phyloP scores from a whole-genome alignment of 2,797 vertebrate genomes.

The Macroramphosus scolopax region DNA sequence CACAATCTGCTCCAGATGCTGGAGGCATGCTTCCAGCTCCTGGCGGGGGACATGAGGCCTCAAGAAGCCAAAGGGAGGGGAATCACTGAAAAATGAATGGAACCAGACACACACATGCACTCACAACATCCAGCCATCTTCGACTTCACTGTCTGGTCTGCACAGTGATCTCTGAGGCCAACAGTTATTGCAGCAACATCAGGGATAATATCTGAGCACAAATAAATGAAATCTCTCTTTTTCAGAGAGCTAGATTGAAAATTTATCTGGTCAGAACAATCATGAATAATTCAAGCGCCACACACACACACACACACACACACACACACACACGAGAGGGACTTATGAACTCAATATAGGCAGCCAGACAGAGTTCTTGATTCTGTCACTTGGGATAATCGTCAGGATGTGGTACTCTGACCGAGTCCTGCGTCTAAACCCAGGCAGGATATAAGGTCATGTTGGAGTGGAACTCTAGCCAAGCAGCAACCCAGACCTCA shows the following conservation, averaged over 20 bases:
- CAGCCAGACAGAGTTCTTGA: slow-evolving; percentile 70
- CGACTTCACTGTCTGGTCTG: slow-evolving; percentile 34
- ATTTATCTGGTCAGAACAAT: slow-evolving; percentile 62
- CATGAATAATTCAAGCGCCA: slow-evolving; percentile 55
- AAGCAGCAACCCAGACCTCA: slow-evolving; percentile 73
- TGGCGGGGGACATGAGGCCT: slow-evolving; percentile 1
- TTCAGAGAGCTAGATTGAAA: slow-evolving; percentile 57
- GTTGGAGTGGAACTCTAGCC: slow-evolving; percentile 75
- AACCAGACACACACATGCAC: slow-evolving; percentile 16
- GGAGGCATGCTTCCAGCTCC: slow-evolving; percentile 57
- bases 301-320: slow-evolving; percentile 6
- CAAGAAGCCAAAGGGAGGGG: neutral
- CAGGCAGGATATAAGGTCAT: slow-evolving; percentile 76
- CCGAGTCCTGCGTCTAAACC: slow-evolving; percentile 65
- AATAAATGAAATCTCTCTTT: slow-evolving; percentile 63
- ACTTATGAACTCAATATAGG: slow-evolving; percentile 72
- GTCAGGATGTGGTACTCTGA: slow-evolving; percentile 71
- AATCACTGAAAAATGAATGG: slow-evolving; percentile 55
- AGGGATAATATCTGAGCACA: slow-evolving; percentile 63
- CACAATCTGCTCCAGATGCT: slow-evolving; percentile 69
- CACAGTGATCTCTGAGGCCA: slow-evolving; percentile 20
- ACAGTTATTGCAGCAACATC: slow-evolving; percentile 60
- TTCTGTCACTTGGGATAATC: slow-evolving; percentile 74
- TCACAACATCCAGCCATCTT: slow-evolving; percentile 28
- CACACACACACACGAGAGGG: slow-evolving; percentile 40